Percentiles rank a stretch among this genome's conserved stretches.
phyloP scores from a whole-genome alignment of 2,888 invertebrate species.

The Tachina grossa region DNA sequence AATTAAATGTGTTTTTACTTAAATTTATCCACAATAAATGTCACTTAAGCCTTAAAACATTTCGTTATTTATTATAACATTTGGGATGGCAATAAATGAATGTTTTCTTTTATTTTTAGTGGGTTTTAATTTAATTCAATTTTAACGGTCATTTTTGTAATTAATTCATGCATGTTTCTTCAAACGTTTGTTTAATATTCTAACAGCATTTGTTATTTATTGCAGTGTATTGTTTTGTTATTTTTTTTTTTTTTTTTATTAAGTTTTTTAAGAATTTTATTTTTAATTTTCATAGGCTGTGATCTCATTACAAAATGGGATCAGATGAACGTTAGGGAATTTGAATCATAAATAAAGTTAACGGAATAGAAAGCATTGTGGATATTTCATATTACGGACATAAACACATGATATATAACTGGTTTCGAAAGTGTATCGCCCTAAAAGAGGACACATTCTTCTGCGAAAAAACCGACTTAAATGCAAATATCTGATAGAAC shows the following conservation, averaged over 20 bases:
- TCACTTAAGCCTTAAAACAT: slow-evolving; percentile 1
- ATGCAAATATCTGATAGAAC: neutral
- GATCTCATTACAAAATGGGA: neutral
- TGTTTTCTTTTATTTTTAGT: neutral
- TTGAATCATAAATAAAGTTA: no score
- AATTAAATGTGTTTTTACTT: slow-evolving; percentile 6
- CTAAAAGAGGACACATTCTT: no score
- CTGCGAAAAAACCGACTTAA: neutral
- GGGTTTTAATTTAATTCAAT: slow-evolving; percentile 16
- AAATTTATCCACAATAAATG: slow-evolving; percentile 9
- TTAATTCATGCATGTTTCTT: slow-evolving; percentile 25
- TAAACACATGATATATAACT: no score
- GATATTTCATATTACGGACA: no score
- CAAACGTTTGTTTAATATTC: neutral
- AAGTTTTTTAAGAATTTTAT: neutral
- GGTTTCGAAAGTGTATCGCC: no score
- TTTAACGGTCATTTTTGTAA: slow-evolving; percentile 19
- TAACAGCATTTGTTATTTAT: neutral
- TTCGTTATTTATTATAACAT: neutral
- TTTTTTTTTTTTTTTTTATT: neutral
- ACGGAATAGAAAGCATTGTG: no score
- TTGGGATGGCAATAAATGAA: neutral
- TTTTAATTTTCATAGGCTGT: neutral
- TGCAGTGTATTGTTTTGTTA: neutral
- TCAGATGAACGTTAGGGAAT: neutral